A percentile compares a stretch with the other conserved stretches of the same genome.
phyloP scores from a whole-genome alignment of 2,797 vertebrate species.

The Agapornis canus region DNA sequence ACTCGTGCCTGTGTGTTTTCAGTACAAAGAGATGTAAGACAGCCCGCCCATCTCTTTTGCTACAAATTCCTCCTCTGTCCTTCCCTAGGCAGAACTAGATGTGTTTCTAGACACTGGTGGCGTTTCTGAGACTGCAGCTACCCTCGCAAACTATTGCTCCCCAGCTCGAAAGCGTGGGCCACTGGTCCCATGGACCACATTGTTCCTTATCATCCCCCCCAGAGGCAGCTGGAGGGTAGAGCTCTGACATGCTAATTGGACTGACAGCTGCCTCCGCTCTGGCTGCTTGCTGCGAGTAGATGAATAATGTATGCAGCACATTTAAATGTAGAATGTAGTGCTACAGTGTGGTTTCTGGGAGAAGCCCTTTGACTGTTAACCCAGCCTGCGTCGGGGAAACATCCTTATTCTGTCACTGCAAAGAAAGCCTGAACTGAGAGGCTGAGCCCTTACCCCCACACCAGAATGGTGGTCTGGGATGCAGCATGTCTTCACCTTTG shows the following conservation, averaged over 20 bases:
- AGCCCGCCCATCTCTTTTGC: neutral
- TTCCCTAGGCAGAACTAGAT: neutral
- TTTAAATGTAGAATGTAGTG: neutral
- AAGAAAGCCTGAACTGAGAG: neutral
- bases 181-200: neutral
- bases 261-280: neutral
- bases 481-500: rapidly evolving
- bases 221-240: constrained; percentile 19
- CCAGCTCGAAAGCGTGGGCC: rapidly evolving
- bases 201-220: neutral
- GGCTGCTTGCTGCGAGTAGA: neutral
- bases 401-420: neutral
- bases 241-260: neutral
- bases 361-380: neutral
- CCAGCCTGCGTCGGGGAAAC: neutral
- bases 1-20: rapidly evolving
- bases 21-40: neutral
- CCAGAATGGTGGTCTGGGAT: neutral
- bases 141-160: neutral
- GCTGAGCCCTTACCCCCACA: neutral
- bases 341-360: neutral
- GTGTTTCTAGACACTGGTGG: neutral
- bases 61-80: neutral
- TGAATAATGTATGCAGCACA: constrained; percentile 56
- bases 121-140: neutral